These are phyloP conservation scores for Platanista minor DNA, from an alignment of 2,113 vertebrate genomes.

Conservation along the genomic window DNA sequence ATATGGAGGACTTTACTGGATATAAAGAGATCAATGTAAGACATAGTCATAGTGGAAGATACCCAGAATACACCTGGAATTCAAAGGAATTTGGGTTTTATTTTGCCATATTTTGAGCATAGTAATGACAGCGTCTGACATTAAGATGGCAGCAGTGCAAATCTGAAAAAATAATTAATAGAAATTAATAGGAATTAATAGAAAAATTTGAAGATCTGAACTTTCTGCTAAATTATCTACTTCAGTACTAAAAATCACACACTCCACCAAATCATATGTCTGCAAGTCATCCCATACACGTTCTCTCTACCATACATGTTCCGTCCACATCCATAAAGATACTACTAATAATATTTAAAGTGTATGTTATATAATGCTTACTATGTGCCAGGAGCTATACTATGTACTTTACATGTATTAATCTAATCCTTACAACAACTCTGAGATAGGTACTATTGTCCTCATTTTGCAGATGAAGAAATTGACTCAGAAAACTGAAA, in stretches of 20 bases:
- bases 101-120: not conserved
- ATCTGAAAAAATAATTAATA: not conserved
- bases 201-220: not conserved
- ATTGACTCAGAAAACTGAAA: not conserved
- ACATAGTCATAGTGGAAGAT: not conserved
- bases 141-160: not conserved
- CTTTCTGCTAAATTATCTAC: not conserved
- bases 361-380: not conserved
- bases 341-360: not conserved
- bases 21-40: not conserved
- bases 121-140: not conserved
- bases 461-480: not conserved
- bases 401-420: not conserved
- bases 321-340: not conserved
- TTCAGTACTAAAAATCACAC: not conserved
- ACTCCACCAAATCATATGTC: not conserved
- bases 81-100: not conserved
- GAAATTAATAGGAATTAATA: not conserved
- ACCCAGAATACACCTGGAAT: not conserved
- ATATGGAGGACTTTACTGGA: not conserved
- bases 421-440: not conserved
- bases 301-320: not conserved
- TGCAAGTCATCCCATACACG: not conserved
- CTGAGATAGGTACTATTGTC: not conserved
- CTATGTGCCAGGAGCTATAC: not conserved